These are phyloP conservation scores for Danio jaintianensis DNA, from an alignment of 2,797 vertebrate species.

Conservation along the genomic window DNA sequence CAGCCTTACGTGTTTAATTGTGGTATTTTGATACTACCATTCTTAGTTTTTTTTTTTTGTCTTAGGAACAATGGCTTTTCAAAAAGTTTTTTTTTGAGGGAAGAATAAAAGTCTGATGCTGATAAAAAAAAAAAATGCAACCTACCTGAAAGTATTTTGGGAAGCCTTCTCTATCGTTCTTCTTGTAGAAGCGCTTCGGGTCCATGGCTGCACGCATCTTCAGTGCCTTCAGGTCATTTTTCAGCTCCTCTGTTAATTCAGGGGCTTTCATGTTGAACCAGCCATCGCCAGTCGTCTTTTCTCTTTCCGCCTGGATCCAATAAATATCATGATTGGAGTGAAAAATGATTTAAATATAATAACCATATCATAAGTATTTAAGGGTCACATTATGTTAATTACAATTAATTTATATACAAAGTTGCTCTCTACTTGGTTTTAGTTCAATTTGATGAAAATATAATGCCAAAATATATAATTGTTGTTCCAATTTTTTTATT, in stretches of 20 bases:
- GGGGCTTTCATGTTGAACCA: conserved; percentile 99
- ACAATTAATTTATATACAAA: too few species aligned
- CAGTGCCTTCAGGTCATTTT: conserved; percentile 89
- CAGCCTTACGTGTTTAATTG: neutral
- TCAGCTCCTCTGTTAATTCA: conserved; percentile 89
- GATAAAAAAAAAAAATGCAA: neutral
- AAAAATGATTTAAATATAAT: too few species aligned
- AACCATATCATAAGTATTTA: too few species aligned
- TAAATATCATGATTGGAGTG: too few species aligned
- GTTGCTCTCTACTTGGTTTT: too few species aligned
- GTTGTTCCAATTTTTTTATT: too few species aligned
- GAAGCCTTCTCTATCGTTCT: conserved; percentile 93
- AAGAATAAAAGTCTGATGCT: neutral
- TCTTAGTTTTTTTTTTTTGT: neutral
- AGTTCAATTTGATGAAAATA: too few species aligned
- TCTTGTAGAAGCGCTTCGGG: conserved; percentile 97
- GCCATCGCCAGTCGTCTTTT: conserved; percentile 86
- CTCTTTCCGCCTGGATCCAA: conserved; percentile 81
- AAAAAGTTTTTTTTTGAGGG: neutral
- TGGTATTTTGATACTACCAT: neutral
- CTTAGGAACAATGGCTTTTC: neutral
- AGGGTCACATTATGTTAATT: too few species aligned
- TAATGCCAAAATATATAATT: too few species aligned
- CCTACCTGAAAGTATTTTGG: conserved; percentile 96
- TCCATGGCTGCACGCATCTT: conserved; percentile 93